Conservation (phyloP, 1,140 invertebrate genomes). For the Drosophila bocki region DNA sequence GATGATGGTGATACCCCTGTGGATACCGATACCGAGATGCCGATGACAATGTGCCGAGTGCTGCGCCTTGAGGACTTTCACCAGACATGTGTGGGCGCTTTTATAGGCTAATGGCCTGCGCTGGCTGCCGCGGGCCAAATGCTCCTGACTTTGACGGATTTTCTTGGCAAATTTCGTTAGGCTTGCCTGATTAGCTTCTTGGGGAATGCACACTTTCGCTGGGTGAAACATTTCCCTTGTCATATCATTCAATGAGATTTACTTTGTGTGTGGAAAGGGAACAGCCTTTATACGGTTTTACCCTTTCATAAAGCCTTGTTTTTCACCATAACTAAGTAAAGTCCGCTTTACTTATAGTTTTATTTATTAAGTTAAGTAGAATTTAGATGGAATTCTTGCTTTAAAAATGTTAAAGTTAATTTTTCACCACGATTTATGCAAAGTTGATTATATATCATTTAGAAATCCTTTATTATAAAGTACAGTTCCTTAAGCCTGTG, state of each 20-base stretch:
- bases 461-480: background rate
- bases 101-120: constrained; percentile 60
- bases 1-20: constrained; percentile 54
- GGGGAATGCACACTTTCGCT: constrained; percentile 11
- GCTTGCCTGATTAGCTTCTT: constrained; percentile 64
- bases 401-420: too few species aligned
- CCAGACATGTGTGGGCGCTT: constrained; percentile 55
- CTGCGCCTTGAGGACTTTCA: constrained; percentile 56
- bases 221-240: constrained; percentile 10
- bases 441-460: background rate
- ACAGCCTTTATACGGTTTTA: background rate
- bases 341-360: too few species aligned
- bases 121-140: constrained; percentile 44
- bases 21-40: constrained; percentile 42
- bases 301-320: background rate
- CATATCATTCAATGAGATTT: constrained; percentile 20
- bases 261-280: background rate
- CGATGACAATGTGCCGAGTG: constrained; percentile 53
- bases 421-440: background rate
- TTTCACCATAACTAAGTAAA: background rate
- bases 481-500: too few species aligned
- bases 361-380: too few species aligned
- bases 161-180: constrained; percentile 56
- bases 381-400: too few species aligned
- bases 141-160: constrained; percentile 68